Percentiles rank a stretch among this genome's conserved stretches.
Evolutionary conservation across 2,888 invertebrate species (phyloP).

Genomic region (Hermaeophaga mercurialis): DNA sequence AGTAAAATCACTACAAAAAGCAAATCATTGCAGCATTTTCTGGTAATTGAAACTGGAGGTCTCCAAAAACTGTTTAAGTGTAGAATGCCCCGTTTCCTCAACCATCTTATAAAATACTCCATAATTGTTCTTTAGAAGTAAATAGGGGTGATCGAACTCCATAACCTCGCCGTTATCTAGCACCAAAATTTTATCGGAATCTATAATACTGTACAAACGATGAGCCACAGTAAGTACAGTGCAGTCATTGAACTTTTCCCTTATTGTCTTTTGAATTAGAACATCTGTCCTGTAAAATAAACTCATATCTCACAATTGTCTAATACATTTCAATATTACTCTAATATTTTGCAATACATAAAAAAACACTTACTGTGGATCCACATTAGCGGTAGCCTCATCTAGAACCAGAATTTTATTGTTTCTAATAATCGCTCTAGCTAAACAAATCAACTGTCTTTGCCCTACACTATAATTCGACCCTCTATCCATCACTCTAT

Average conservation of each 20-base stretch:
- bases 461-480: slow-evolving; percentile 89
- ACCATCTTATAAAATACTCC: slow-evolving; percentile 70
- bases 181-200: slow-evolving; percentile 80
- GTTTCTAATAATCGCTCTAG: slow-evolving; percentile 82
- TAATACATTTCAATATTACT: not conserved
- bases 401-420: slow-evolving; percentile 86
- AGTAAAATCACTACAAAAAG: too few species aligned
- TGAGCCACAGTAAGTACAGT: slow-evolving; percentile 91
- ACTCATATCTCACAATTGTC: not conserved
- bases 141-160: slow-evolving; percentile 78
- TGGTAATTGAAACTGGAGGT: slow-evolving; percentile 6
- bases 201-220: slow-evolving; percentile 85
- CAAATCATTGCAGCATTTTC: not conserved
- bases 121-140: slow-evolving; percentile 63
- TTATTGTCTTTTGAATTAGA: slow-evolving; percentile 82
- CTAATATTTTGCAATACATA: not conserved
- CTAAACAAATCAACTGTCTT: slow-evolving; percentile 86
- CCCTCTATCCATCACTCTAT: slow-evolving; percentile 75
- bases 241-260: slow-evolving; percentile 76
- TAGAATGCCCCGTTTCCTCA: slow-evolving; percentile 48
- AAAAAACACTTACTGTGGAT: slow-evolving; percentile 69
- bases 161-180: slow-evolving; percentile 76
- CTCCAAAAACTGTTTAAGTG: not conserved
- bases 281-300: slow-evolving; percentile 66
- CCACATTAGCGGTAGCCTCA: slow-evolving; percentile 92